Conservation (phyloP, 2,888 invertebrate species). For the Phorcus lineatus region DNA sequence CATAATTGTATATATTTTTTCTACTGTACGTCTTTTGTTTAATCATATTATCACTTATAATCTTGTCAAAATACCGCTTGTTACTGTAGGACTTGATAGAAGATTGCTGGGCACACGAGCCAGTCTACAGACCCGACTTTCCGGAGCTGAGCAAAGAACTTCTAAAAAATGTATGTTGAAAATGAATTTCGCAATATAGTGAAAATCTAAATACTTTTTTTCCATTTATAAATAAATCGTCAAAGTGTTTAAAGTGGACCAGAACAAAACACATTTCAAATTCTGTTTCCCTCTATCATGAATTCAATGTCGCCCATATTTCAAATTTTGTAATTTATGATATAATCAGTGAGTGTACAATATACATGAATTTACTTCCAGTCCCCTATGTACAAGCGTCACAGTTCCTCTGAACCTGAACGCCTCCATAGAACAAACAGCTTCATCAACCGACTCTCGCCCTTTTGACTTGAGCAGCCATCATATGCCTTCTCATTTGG, state of each 20-base stretch:
- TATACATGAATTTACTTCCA: conserved; percentile 39
- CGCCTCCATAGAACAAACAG: conserved; percentile 51
- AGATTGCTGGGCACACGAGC: conserved; percentile 70
- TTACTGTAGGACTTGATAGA: conserved; percentile 65
- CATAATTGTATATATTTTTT: no score
- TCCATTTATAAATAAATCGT: no score
- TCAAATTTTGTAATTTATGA: no score
- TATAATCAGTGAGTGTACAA: no score
- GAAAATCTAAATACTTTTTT: background rate
- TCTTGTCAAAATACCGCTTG: no score
- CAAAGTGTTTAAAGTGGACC: no score
- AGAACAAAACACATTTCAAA: no score
- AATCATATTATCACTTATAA: no score
- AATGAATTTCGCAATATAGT: background rate
- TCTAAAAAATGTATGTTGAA: conserved; percentile 63
- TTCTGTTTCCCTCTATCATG: no score
- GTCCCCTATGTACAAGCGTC: conserved; percentile 70
- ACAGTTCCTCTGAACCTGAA: conserved; percentile 74
- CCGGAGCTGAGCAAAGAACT: conserved; percentile 69
- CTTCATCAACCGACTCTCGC: background rate
- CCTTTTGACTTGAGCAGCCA: background rate
- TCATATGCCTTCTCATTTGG: no score
- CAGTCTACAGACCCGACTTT: conserved; percentile 68
- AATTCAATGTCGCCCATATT: no score
- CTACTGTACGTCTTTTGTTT: no score